Evolutionary conservation across 2,113 vertebrate species (phyloP).

Genomic region (Balaenoptera acutorostrata): DNA sequence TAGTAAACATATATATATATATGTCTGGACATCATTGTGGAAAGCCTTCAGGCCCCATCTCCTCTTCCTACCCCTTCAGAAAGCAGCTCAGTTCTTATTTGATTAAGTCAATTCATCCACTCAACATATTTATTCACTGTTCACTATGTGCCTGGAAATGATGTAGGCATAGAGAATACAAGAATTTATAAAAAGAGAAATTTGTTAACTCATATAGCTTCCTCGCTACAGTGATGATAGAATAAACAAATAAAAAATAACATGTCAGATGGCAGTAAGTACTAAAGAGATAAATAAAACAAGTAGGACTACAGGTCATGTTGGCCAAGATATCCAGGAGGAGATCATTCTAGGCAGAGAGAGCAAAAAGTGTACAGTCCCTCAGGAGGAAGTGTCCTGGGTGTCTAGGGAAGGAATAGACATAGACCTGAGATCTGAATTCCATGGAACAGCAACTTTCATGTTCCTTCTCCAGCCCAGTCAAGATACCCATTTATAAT

Average conservation of each 20-base stretch:
- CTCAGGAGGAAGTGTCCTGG: background rate
- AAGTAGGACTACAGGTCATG: accelerated
- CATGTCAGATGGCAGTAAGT: background rate
- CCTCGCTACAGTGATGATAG: background rate
- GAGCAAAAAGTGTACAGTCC: background rate
- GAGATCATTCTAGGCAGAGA: background rate
- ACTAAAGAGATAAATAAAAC: background rate
- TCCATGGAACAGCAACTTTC: background rate
- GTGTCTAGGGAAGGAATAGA: background rate
- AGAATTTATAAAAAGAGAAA: background rate
- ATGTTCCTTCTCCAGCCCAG: background rate
- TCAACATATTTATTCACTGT: background rate
- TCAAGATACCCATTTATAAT: background rate
- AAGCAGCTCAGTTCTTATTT: background rate
- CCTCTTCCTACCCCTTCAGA: background rate
- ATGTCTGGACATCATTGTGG: background rate
- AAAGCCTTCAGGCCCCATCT: background rate
- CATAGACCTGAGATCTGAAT: background rate
- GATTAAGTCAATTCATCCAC: background rate
- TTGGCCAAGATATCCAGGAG: background rate
- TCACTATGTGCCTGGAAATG: background rate
- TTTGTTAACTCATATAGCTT: background rate
- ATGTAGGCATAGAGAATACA: background rate
- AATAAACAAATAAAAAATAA: background rate
- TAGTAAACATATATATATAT: background rate